Base-by-base conservation (phyloP, 1,140 invertebrate species). In the Hermetia illucens region DNA sequence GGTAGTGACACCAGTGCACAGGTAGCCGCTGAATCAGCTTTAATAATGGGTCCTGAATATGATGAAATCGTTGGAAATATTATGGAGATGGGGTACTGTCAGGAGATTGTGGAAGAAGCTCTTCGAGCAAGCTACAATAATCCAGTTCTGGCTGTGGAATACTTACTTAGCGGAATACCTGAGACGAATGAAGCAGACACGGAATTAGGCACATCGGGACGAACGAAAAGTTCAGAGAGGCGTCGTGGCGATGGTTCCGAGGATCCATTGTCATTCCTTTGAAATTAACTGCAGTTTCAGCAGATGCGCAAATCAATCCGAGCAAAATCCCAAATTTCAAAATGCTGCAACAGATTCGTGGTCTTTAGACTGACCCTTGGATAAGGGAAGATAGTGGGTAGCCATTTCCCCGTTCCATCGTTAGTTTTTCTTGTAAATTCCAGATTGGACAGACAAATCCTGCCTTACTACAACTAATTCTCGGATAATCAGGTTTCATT, bases 41-140 rank as follows among this genome's bases (percentile, higher is more conserved):
- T 52, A n/a, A n/a, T n/a, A n/a, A n/a, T n/a, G 65, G 84, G 83
- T 10, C 79, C 83, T 44, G 85, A 90, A 45, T 94, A 89, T 63
- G 86, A 91, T 62, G 70, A 75, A 44, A 90, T 90, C 66, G 85
- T 98, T 22, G 73, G 76, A 49, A 90, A 91, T 59, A 93, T 98
- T 53, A 82, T 94, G 70, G 84, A 89, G 61, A 97, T 98, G 93
- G 95, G 95, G 21, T 98, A 92, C 63, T 77, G 78, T 15, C 61
- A 72, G 27, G 67, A 68, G 24, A 71, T 84, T 68, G 91, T 54
- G 2, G 86, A 92, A 53, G 74, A 81, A 52, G 95, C 95, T 4
- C 66, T 99, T 36, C 69, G 88, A 47, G 93, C 93, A n/a, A 95
- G 91, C 55, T 98, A 86, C 62, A 97, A 95, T 60, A 98, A 98